A percentile compares a stretch with the other conserved stretches of the same genome.
phyloP scores from a whole-genome alignment of 1,140 invertebrate genomes.

The Tetranychus cinnabarinus region DNA sequence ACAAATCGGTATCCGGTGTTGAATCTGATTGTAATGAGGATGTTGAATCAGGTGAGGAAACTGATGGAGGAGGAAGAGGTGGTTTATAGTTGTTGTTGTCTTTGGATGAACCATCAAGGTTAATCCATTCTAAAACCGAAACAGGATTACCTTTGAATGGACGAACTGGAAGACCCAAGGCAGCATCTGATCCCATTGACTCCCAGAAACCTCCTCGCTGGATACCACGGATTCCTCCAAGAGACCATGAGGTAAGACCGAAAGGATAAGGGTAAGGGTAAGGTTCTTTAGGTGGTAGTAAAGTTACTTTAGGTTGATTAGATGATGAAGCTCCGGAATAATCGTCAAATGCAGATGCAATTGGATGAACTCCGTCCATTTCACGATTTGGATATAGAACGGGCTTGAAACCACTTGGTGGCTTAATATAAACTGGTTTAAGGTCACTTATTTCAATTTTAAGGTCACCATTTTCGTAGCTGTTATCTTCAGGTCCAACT shows the following conservation, averaged over 20 bases:
- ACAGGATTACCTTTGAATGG: not conserved
- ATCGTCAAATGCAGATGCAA: not conserved
- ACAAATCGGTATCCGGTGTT: too few species aligned
- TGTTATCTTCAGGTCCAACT: not conserved
- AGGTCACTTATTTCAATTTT: not conserved
- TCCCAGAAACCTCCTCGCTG: not conserved
- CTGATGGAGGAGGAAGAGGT: not conserved
- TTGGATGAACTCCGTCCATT: not conserved
- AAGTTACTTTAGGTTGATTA: not conserved
- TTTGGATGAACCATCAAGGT: not conserved
- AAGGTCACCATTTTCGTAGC: not conserved
- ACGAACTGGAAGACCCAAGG: not conserved
- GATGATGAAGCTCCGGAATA: not conserved
- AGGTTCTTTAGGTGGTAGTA: not conserved
- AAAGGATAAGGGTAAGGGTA: not conserved
- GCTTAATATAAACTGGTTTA: conserved; percentile 9
- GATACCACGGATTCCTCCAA: not conserved
- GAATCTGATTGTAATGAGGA: not conserved
- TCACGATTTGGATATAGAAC: conserved; percentile 6
- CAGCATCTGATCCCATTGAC: not conserved
- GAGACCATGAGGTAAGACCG: not conserved
- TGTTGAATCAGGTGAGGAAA: not conserved
- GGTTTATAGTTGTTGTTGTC: not conserved
- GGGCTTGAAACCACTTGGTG: conserved; percentile 10
- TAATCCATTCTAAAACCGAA: not conserved